Conservation (phyloP, 92 coral and sea anemone species). For the Micromussa lordhowensis region DNA sequence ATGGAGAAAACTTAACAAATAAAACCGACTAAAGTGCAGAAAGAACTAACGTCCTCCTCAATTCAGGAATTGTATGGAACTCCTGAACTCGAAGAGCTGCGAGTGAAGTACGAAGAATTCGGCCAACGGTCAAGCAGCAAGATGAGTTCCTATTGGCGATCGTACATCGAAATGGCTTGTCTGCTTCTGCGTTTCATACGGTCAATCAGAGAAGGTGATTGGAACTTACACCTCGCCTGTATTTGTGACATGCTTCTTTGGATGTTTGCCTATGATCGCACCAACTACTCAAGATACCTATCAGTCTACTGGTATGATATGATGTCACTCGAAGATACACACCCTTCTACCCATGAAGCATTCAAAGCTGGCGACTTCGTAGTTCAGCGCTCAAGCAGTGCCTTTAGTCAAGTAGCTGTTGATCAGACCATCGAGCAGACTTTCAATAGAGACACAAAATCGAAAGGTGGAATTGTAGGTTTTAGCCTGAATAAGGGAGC, state of each 20-base stretch:
- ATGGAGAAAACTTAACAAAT: too few relatives aligned
- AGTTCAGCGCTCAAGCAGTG: conserved; percentile 21
- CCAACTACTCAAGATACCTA: conserved; percentile 49
- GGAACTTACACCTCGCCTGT: conserved; percentile 56
- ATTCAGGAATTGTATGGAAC: too few relatives aligned
- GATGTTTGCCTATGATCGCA: conserved; percentile 67
- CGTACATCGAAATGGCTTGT: conserved; percentile 34
- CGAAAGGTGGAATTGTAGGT: conserved; percentile 53
- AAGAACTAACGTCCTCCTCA: conserved; percentile 25
- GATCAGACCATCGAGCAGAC: conserved; percentile 54
- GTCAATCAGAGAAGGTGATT: conserved; percentile 61
- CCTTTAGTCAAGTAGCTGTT: conserved; percentile 47
- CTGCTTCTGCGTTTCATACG: conserved; percentile 53
- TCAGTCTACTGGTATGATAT: conserved; percentile 28
- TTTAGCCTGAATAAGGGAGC: conserved; percentile 53
- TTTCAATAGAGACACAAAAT: conserved; percentile 58
- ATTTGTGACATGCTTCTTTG: conserved; percentile 50
- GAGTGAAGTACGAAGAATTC: background rate
- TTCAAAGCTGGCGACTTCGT: conserved; percentile 48
- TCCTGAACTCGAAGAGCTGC: too few relatives aligned
- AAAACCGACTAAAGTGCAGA: background rate
- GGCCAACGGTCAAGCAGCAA: background rate
- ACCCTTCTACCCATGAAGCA: conserved; percentile 30
- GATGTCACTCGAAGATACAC: conserved; percentile 8
- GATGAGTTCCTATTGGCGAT: background rate